phyloP scores from a whole-genome alignment of 2,797 vertebrate genomes.

The Scolopax bukidnonensis region DNA sequence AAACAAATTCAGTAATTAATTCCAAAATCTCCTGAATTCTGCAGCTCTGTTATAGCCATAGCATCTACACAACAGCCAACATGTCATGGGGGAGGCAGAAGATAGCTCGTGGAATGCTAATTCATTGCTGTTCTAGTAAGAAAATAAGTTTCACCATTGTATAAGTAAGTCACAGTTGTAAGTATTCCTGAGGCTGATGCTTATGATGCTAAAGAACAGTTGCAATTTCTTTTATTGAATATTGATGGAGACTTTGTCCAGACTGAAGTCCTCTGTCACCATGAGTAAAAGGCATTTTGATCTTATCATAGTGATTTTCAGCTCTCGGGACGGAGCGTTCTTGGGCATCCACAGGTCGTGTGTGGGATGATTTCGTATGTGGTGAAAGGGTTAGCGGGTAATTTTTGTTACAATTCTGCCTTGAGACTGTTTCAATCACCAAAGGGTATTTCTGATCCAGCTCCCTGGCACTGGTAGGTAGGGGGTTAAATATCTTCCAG shows the following conservation, averaged over 20 bases:
- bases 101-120: background rate
- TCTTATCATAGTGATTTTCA: background rate
- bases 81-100: background rate
- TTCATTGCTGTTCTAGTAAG: background rate
- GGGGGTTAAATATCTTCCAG: background rate
- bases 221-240: background rate
- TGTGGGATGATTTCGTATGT: background rate
- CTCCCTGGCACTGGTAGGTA: fast-evolving
- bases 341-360: background rate
- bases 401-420: background rate
- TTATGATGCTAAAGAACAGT: background rate
- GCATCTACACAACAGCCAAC: background rate
- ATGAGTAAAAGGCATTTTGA: background rate
- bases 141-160: background rate
- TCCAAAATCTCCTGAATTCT: background rate
- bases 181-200: background rate
- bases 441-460: fast-evolving
- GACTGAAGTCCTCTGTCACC: background rate
- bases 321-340: background rate
- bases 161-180: background rate
- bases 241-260: background rate
- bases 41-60: background rate
- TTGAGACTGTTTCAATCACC: fast-evolving
- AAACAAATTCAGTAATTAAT: background rate
- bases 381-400: background rate